phyloP scores from a whole-genome alignment of 1,140 invertebrate species.

The Drosophila ohnishii region DNA sequence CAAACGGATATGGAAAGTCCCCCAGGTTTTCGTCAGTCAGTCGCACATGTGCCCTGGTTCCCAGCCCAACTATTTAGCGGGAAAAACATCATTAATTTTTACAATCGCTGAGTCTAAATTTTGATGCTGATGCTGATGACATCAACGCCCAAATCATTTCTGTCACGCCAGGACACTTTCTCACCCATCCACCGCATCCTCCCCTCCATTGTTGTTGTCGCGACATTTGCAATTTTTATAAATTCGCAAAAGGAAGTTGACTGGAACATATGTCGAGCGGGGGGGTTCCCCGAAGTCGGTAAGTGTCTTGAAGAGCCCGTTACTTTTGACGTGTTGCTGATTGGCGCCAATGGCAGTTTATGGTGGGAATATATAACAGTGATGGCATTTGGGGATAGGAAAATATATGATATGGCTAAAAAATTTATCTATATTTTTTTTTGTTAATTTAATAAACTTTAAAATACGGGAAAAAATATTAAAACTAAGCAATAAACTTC shows the following conservation, averaged over 20 bases:
- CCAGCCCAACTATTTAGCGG: conserved; percentile 66
- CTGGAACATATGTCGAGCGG: conserved; percentile 68
- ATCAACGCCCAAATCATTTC: conserved; percentile 73
- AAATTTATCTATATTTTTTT: no score
- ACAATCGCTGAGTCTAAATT: conserved; percentile 42
- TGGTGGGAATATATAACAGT: background rate
- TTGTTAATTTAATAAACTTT: no score
- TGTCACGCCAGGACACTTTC: conserved; percentile 67
- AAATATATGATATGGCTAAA: background rate
- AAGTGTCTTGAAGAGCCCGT: conserved; percentile 44
- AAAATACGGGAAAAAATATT: no score
- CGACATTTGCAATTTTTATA: conserved; percentile 70
- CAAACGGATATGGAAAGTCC: conserved; percentile 72
- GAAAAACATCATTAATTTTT: conserved; percentile 76
- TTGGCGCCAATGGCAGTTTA: conserved; percentile 52
- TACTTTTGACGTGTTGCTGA: conserved; percentile 68
- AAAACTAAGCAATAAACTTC: no score
- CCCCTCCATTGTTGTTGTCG: conserved; percentile 38
- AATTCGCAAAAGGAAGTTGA: conserved; percentile 62
- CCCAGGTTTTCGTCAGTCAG: conserved; percentile 25
- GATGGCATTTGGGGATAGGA: background rate
- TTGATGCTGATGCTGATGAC: conserved; percentile 67
- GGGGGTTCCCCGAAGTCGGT: conserved; percentile 18
- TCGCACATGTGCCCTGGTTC: conserved; percentile 67
- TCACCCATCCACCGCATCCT: conserved; percentile 40